Evolutionary conservation across 2,797 vertebrate species (phyloP).

Genomic region (Pelochelys cantorii): DNA sequence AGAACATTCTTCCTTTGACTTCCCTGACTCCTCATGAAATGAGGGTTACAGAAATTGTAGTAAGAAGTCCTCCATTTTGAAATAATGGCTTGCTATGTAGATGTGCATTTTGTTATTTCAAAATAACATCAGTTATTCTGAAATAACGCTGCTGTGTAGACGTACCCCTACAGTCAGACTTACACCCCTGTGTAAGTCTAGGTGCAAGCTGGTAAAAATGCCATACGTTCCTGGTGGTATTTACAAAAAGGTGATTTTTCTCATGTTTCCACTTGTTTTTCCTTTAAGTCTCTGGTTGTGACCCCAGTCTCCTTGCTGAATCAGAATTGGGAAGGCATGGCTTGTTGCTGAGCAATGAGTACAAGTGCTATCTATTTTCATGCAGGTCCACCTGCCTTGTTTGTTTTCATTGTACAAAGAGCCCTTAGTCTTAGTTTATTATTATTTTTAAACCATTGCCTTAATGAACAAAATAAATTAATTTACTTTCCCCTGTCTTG

Average conservation of each 20-base stretch:
- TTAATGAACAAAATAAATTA: not conserved
- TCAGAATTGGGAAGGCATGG: not conserved
- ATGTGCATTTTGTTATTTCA: no score
- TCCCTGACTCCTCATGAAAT: no score
- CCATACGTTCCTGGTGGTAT: not conserved
- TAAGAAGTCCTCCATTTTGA: no score
- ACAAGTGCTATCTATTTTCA: not conserved
- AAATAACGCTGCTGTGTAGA: no score
- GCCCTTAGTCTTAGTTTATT: not conserved
- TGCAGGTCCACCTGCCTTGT: accelerated
- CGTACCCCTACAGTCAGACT: no score
- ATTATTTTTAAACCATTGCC: not conserved
- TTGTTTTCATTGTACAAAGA: not conserved
- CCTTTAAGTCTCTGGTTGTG: slow-evolving; percentile 11
- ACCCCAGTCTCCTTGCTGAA: not conserved
- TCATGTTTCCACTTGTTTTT: not conserved
- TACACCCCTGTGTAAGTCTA: not conserved
- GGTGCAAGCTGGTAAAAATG: not conserved
- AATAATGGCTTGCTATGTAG: no score
- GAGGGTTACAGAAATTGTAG: no score
- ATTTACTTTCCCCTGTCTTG: not conserved
- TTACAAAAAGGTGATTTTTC: slow-evolving; percentile 1
- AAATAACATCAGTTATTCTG: no score
- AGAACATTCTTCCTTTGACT: no score
- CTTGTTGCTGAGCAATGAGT: not conserved